Base-by-base conservation (phyloP, 2,797 vertebrate genomes). In the Manis pentadactyla region DNA sequence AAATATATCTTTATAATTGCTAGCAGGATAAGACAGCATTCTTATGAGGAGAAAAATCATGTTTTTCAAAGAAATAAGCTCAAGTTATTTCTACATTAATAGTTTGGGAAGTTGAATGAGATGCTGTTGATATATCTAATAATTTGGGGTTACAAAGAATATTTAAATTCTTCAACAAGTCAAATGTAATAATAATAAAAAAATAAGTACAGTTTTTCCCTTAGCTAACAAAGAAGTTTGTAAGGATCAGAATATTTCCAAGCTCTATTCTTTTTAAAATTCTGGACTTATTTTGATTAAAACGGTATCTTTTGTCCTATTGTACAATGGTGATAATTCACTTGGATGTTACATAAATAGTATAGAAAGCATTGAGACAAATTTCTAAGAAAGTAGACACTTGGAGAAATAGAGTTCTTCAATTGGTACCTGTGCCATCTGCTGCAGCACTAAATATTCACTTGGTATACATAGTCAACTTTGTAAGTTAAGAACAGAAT, bases 381-480 rank as follows among this genome's bases (percentile, higher is more conserved):
- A 96, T 96, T 97, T 98, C 83, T 90, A 97, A 95, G 87, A 96
- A 97, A 97, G 69, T 55, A 87, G 59, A 89, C 92, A 27, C 63
- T 98, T 93, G 64, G 0, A 94, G 23, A 53, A 90, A 61, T 93
- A 87, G 94, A 96, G 31, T 96, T 96, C 92, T 98, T 98, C 92
- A 97, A 96, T 98, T 96, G 98, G 92, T 93, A 97, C 77, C 94
- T 97, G 93, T 96, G 87, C 92, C 94, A 98, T 96, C 91, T 98
- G 93, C 91, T 98, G 93, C 86, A 96, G 31, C 93, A 95, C 78
- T 97, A 93, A 97, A 97, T 97, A 96, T 97, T 98, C 96, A 97
- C 81, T 97, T 92, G 86, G 85, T 93, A 73, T 11, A 93, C 87
- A 93, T 39, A 92, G 84, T 98, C 78, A 93, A 59, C 55, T 95